Evolutionary conservation across 1,140 invertebrate species (phyloP), one percentile per base, ranked within the genome.

Genomic region (Hyphantria cunea): DNA sequence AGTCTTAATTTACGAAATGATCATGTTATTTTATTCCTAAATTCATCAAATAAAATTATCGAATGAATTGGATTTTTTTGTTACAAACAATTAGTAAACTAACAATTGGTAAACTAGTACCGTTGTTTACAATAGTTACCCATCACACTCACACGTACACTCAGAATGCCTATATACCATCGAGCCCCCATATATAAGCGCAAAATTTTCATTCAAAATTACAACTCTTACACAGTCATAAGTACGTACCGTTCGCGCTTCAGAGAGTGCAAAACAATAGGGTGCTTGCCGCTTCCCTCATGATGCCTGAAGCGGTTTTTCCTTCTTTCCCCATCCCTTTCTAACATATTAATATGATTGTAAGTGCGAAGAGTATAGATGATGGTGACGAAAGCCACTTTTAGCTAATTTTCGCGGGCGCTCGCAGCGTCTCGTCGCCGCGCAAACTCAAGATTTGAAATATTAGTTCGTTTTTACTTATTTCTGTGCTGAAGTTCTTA

Each of bases 381-480:
- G 56, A 72, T 60, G 54, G 69, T 64, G 75, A 71, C 76, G 63
- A 79, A 84, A 83, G 82, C 78, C 80, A 87, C 80, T 87, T 81
- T 82, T 66, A 81, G 84, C 80, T 86, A 89, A 87, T 89, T 89
- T 89, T 82, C 78, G 82, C 76, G 78, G 67, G 74, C 74, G 78
- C 78, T 77, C 72, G 72, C 71, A 74, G 42, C 51, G 34, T 49
- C 51, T 53, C 45, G 42, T 60, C 54, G 52, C 34, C 42, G 50
- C 49, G 41, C 64, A 66, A 66, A 66, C 64, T 53, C 49, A 42
- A 25, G 56, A 70, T 70, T 76, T 79, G 60, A 74, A 37, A 42
- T 70, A 74, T 71, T 74, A 37, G 33, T 59, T 50, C 10, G 42
- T 34, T 56, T 51, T n/a, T n/a, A n/a, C n/a, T n/a, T n/a, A n/a